These are phyloP conservation scores for Caenorhabditis virilis DNA, from an alignment of 2,888 invertebrate species.

Conservation along the genomic window DNA sequence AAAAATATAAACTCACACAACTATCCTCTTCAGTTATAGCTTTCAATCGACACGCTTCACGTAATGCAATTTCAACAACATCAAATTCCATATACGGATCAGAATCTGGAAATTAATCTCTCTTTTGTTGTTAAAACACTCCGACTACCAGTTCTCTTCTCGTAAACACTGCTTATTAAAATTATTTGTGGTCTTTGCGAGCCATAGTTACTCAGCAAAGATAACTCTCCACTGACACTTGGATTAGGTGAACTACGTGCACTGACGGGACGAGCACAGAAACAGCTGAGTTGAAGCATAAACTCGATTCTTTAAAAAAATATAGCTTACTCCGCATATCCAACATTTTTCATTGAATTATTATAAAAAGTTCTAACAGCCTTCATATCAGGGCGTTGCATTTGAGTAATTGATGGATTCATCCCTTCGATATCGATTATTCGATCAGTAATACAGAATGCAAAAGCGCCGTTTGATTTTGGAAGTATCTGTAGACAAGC, in stretches of 20 bases:
- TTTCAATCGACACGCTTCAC: neutral
- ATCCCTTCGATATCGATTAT: slow-evolving; percentile 1
- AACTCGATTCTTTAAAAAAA: neutral
- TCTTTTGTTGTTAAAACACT: neutral
- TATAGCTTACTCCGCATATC: neutral
- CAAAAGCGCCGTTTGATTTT: neutral
- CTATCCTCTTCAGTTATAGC: neutral
- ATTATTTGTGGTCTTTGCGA: neutral
- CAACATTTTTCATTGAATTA: neutral
- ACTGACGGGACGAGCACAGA: neutral
- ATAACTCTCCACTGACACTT: neutral
- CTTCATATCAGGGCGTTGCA: neutral
- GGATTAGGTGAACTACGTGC: neutral
- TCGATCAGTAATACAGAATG: neutral
- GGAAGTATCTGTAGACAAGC: neutral
- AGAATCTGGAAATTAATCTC: neutral
- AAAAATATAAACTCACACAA: neutral
- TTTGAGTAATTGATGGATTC: neutral
- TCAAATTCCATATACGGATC: neutral
- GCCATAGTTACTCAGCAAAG: neutral
- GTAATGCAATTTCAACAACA: neutral
- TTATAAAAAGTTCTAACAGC: neutral
- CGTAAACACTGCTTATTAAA: neutral
- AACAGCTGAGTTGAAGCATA: neutral
- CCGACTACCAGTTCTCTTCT: neutral